These are phyloP conservation scores for Apotomis turbidana DNA, from an alignment of 2,888 invertebrate species.

Conservation along the genomic window DNA sequence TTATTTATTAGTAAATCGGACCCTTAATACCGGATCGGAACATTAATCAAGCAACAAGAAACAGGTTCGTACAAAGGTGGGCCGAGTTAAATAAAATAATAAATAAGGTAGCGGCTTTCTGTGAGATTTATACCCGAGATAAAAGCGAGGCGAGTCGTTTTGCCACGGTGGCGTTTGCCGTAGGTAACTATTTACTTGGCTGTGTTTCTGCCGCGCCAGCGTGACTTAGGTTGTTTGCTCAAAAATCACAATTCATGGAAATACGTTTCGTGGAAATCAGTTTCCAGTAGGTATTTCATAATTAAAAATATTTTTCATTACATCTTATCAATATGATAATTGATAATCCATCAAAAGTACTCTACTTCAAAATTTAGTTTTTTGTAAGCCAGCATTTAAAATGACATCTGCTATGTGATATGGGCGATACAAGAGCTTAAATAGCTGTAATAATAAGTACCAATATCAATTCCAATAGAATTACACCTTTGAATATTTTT, in stretches of 20 bases:
- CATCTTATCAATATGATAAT: too few relatives aligned
- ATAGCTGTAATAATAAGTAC: too few relatives aligned
- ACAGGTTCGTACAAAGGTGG: constrained; percentile 78
- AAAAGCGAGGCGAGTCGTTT: constrained; percentile 63
- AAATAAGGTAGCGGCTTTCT: constrained; percentile 76
- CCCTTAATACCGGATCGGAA: constrained; percentile 70
- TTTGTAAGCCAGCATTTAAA: too few relatives aligned
- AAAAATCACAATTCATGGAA: not conserved
- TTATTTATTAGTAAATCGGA: constrained; percentile 66
- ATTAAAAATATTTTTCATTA: too few relatives aligned
- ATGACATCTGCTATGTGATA: too few relatives aligned
- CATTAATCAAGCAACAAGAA: constrained; percentile 79
- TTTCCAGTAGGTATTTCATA: too few relatives aligned
- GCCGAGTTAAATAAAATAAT: constrained; percentile 80
- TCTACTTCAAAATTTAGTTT: too few relatives aligned
- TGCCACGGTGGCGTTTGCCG: constrained; percentile 32
- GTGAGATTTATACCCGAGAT: constrained; percentile 82
- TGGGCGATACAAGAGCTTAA: too few relatives aligned
- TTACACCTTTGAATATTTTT: too few relatives aligned
- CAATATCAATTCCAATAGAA: too few relatives aligned
- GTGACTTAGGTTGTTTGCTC: not conserved
- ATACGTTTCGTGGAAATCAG: not conserved
- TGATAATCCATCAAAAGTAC: too few relatives aligned
- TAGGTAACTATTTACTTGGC: constrained; percentile 30
- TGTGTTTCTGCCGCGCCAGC: constrained; percentile 2